Evolutionary conservation across 2,888 invertebrate species (phyloP), one percentile per base, ranked within the genome.

Genomic region (Rotaria magnacalcarata): DNA sequence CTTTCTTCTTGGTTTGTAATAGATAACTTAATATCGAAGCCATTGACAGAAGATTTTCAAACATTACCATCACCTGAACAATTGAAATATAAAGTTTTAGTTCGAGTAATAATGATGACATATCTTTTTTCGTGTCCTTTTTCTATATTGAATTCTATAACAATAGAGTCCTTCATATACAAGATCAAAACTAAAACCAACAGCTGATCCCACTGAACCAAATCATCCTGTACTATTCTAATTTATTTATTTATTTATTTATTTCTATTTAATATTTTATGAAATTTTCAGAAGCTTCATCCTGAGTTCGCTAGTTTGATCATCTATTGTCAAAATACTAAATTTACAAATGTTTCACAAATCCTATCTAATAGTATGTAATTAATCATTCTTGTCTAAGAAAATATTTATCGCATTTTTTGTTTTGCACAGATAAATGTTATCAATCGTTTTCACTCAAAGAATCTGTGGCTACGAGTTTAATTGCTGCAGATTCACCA

Each of bases 391-490:
- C 24, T 19, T 24, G 24, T n/a, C 47, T n/a, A 14, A 47, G 0
- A 21, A 21, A 54, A 21, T 21, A 54, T 54, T 54, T 21, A 54
- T 5, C 21, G 3, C 21, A 21, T 19, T 54, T 21, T 0, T 34
- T 67, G 11, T 34, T 24, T n/a, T 21, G 41, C 7, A 21, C 21
- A 80, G 80, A 80, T n/a, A 43, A 47, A 43, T 80, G 87, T 84
- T 96, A 95, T 91, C 94, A 96, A 88, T 95, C 96, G 88, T 95
- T 95, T 0, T 96, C 96, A 0, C 93, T 97, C 75, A 96, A 96
- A 90, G 97, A 97, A 90, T 95, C 95, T 87, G 94, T 95, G 5
- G 96, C 96, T 1, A 96, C 96, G 91, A 96, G 96, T 90, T 93
- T 96, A 85, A 96, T 96, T 91, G 93, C 96, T 56, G 95, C 96